Conservation (phyloP, 2,113 vertebrate species). For the Argyrosomus japonicus region DNA sequence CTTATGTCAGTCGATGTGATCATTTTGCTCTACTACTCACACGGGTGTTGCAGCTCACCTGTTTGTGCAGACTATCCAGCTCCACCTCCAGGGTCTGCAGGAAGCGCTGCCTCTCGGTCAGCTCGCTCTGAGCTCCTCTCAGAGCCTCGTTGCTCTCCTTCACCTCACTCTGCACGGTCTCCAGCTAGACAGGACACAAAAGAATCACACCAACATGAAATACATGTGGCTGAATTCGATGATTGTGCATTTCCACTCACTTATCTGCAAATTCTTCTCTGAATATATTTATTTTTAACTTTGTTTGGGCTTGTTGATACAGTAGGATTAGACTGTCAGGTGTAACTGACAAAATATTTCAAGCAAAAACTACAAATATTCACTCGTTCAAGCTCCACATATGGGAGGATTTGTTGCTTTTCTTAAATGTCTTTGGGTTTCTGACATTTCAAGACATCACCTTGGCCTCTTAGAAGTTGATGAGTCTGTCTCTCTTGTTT, state of each 20-base stretch:
- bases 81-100: slow-evolving; percentile 86
- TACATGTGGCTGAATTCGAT: not conserved
- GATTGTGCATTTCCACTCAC: not conserved
- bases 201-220: not conserved
- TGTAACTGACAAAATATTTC: not conserved
- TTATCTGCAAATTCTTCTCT: too few relatives aligned
- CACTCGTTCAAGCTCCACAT: too few relatives aligned
- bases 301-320: not conserved
- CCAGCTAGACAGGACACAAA: slow-evolving; percentile 70
- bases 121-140: slow-evolving; percentile 79
- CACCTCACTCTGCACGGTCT: slow-evolving; percentile 83
- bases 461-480: too few relatives aligned
- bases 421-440: not conserved
- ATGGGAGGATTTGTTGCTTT: not conserved
- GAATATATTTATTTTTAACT: not conserved
- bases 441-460: not conserved
- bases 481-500: too few relatives aligned
- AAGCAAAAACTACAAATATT: not conserved
- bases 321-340: not conserved
- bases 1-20: not conserved
- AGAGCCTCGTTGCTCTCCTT: slow-evolving; percentile 84
- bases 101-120: slow-evolving; percentile 84
- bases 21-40: not conserved
- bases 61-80: slow-evolving; percentile 85
- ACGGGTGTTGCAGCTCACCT: slow-evolving; percentile 72